These are phyloP conservation scores for Drosophila setifemur DNA, from an alignment of 1,140 invertebrate species.

Conservation along the genomic window DNA sequence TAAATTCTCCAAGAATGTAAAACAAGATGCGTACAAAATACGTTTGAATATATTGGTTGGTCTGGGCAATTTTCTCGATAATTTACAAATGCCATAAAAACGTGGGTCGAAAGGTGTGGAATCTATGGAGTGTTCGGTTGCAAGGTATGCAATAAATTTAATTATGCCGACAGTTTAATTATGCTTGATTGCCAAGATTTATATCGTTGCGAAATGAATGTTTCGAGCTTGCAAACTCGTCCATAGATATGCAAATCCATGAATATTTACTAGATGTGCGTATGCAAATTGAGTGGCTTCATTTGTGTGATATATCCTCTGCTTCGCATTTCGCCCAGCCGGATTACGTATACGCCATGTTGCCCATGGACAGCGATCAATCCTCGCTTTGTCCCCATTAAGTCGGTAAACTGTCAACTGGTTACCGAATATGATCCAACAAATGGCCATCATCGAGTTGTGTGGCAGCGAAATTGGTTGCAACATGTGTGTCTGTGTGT, in stretches of 20 bases:
- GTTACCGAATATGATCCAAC: conserved; percentile 17
- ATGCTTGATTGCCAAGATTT: conserved; percentile 55
- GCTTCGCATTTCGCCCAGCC: background rate
- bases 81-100: conserved; percentile 45
- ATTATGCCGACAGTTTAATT: conserved; percentile 77
- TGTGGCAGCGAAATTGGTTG: conserved; percentile 12
- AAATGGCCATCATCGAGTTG: conserved; percentile 29
- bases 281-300: conserved; percentile 38
- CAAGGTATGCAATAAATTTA: conserved; percentile 61
- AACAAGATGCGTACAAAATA: conserved; percentile 15
- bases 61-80: conserved; percentile 25
- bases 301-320: background rate
- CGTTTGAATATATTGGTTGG: background rate
- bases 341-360: background rate
- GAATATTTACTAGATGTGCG: conserved; percentile 63
- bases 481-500: background rate
- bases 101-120: conserved; percentile 4
- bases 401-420: conserved; percentile 41
- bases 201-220: conserved; percentile 21
- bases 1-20: conserved; percentile 35
- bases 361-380: conserved; percentile 28
- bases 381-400: conserved; percentile 36
- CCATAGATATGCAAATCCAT: conserved; percentile 65
- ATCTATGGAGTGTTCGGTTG: background rate
- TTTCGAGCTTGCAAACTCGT: conserved; percentile 27